phyloP scores from a whole-genome alignment of 2,888 invertebrate species.

The Campoplex capitator region DNA sequence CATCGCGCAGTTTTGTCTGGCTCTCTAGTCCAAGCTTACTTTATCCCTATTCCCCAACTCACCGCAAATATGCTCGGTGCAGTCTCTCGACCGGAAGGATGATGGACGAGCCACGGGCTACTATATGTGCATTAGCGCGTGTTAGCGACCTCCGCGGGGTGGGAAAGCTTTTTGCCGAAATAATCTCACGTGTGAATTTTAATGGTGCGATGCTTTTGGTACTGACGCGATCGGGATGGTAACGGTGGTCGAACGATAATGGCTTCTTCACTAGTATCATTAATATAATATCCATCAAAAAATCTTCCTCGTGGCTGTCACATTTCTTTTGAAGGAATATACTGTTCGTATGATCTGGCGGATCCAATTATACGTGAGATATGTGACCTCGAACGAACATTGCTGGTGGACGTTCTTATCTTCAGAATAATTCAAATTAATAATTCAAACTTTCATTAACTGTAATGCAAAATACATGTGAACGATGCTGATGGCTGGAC shows the following conservation, averaged over 20 bases:
- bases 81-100: conserved; percentile 62
- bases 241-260: conserved; percentile 73
- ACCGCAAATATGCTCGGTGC: conserved; percentile 44
- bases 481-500: background rate
- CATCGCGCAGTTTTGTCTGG: conserved; percentile 2
- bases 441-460: background rate
- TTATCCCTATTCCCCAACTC: conserved; percentile 23
- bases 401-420: background rate
- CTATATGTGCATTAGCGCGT: conserved; percentile 41
- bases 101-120: conserved; percentile 67
- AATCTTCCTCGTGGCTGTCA: conserved; percentile 29
- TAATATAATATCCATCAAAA: conserved; percentile 73
- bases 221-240: conserved; percentile 32
- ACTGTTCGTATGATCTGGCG: conserved; percentile 13
- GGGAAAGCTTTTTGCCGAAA: conserved; percentile 76
- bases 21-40: conserved; percentile 23
- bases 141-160: conserved; percentile 30
- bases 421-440: background rate
- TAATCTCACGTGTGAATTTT: conserved; percentile 79
- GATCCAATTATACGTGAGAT: background rate
- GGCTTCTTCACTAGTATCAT: conserved; percentile 72
- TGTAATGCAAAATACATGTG: background rate
- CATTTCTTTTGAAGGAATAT: conserved; percentile 38
- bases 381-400: conserved; percentile 1
- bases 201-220: conserved; percentile 67